Evolutionary conservation across 2,797 vertebrate species (phyloP).

Genomic region (Intellagama lesueurii): DNA sequence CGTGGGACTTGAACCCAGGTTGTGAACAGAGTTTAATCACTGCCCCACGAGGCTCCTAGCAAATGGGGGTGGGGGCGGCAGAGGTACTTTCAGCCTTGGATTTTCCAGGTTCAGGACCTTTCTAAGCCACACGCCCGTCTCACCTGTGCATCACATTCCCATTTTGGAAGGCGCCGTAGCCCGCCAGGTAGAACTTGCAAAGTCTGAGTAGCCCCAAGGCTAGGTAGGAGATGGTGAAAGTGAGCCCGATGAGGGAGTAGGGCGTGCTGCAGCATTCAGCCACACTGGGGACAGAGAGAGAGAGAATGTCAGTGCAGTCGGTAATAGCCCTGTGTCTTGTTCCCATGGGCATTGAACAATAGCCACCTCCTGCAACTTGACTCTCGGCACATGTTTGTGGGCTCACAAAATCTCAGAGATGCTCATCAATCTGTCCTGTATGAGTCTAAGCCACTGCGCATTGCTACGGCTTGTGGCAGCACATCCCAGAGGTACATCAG

Average conservation of each 20-base stretch:
- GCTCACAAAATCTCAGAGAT: not conserved
- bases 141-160: conserved; percentile 92
- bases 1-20: too few species aligned
- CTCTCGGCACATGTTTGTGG: too few species aligned
- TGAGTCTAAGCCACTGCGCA: not conserved
- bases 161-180: conserved; percentile 83
- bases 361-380: too few species aligned
- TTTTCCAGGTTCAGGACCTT: too few species aligned
- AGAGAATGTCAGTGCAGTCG: rapidly evolving
- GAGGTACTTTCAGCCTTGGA: not conserved
- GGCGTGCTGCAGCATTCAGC: conserved; percentile 89
- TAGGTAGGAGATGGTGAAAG: conserved; percentile 89
- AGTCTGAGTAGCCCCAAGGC: conserved; percentile 87
- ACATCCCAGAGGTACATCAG: too few species aligned
- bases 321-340: too few species aligned
- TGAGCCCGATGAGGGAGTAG: conserved; percentile 88
- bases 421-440: not conserved
- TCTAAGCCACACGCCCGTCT: not conserved
- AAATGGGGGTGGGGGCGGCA: too few species aligned
- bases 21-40: too few species aligned
- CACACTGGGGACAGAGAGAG: conserved; percentile 72
- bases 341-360: not conserved
- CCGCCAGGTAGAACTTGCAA: conserved; percentile 89
- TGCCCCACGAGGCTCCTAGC: too few species aligned
- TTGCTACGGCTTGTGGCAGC: too few species aligned